Conservation (phyloP, 2,113 vertebrate species). For the Callopanchax toddi region DNA sequence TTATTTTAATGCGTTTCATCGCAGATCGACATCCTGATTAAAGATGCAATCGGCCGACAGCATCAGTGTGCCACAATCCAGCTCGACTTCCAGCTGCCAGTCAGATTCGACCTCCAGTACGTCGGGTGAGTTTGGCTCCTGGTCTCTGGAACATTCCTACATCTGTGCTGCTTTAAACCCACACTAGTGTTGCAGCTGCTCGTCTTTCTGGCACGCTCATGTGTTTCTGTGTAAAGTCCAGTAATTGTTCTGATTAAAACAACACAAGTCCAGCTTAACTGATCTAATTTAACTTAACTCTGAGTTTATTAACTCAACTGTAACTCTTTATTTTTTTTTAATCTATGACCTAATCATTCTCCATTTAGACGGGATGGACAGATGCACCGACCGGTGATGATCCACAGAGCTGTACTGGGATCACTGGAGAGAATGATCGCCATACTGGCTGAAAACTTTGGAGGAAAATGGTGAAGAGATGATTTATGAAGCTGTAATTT, state of each 20-base stretch:
- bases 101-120: conserved; percentile 87
- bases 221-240: background rate
- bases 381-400: conserved; percentile 82
- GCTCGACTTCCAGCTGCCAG: conserved; percentile 92
- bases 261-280: too few relatives aligned
- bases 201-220: conserved; percentile 5
- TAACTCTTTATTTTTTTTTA: too few relatives aligned
- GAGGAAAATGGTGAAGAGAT: conserved; percentile 86
- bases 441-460: conserved; percentile 88
- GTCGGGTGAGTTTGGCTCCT: conserved; percentile 78
- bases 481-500: background rate
- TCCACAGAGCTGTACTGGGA: conserved; percentile 91
- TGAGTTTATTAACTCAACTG: too few relatives aligned
- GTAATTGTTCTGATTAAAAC: conserved; percentile 2
- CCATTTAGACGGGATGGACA: conserved; percentile 72
- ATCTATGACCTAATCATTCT: too few relatives aligned
- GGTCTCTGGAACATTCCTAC: conserved; percentile 22
- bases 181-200: background rate
- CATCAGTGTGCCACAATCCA: conserved; percentile 95
- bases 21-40: conserved; percentile 89
- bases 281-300: too few relatives aligned
- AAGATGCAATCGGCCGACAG: conserved; percentile 86
- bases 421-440: conserved; percentile 92
- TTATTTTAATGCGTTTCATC: conserved; percentile 15
- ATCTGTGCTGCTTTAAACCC: conserved; percentile 36